phyloP scores from a whole-genome alignment of 1,140 invertebrate genomes.

The Pantala flavescens region DNA sequence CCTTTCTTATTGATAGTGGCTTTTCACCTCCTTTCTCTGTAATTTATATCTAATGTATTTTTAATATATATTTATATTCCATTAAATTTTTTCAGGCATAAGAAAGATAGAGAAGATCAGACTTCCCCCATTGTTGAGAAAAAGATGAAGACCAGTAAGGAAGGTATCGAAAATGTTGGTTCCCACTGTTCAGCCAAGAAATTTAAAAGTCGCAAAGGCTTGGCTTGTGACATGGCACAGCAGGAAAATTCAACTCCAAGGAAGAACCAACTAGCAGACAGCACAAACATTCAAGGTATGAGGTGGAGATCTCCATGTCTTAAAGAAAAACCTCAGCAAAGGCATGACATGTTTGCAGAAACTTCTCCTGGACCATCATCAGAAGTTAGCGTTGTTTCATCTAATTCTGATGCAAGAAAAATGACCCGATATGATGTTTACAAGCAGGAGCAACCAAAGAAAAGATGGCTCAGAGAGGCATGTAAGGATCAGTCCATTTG shows the following conservation, averaged over 20 bases:
- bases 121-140: not conserved
- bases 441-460: constrained; percentile 43
- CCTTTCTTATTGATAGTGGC: too few species aligned
- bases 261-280: constrained; percentile 19
- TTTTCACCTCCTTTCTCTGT: too few species aligned
- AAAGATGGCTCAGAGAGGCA: constrained; percentile 50
- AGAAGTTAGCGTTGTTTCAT: not conserved
- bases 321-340: not conserved
- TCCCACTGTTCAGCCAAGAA: constrained; percentile 22
- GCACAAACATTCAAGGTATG: not conserved
- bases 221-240: constrained; percentile 26
- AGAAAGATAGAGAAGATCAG: not conserved
- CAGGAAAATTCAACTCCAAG: constrained; percentile 24
- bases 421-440: not conserved
- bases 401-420: not conserved
- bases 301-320: not conserved
- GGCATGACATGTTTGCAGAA: not conserved
- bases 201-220: constrained; percentile 26
- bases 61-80: too few species aligned
- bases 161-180: not conserved
- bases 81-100: not conserved
- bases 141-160: not conserved
- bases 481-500: constrained; percentile 40
- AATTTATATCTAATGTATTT: too few species aligned
- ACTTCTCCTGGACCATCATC: not conserved